Conservation (phyloP, 2,113 vertebrate species). For the Raphicerus campestris region DNA sequence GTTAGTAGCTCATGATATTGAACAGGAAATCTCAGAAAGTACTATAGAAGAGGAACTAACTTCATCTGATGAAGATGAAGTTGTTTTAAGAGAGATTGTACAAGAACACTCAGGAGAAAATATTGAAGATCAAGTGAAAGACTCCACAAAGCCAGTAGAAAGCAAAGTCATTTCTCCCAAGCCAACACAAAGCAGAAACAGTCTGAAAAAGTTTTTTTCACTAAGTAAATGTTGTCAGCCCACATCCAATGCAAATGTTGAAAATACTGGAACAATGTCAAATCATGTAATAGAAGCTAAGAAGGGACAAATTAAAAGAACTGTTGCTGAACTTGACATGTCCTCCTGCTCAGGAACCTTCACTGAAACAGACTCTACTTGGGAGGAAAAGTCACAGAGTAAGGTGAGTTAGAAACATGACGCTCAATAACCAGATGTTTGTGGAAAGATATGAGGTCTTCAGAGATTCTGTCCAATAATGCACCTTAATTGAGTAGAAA, state of each 20-base stretch:
- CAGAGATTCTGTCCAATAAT: neutral
- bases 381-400: neutral
- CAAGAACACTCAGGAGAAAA: neutral
- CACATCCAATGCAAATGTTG: neutral
- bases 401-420: slow-evolving; percentile 44
- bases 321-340: neutral
- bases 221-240: slow-evolving; percentile 53
- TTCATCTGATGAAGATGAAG: slow-evolving; percentile 39
- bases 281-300: neutral
- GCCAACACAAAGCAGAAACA: neutral
- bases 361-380: neutral
- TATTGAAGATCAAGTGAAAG: neutral
- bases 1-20: slow-evolving; percentile 73
- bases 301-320: neutral
- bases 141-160: neutral
- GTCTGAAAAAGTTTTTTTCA: slow-evolving; percentile 37
- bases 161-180: neutral
- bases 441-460: neutral
- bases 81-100: slow-evolving; percentile 47
- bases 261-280: neutral
- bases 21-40: neutral
- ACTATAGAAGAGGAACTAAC: neutral
- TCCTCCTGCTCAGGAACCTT: neutral
- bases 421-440: neutral
- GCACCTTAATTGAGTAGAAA: neutral